Evolutionary conservation across 2,797 vertebrate genomes (phyloP), one percentile per base, ranked within the genome.

Genomic region (Streptopelia turtur): DNA sequence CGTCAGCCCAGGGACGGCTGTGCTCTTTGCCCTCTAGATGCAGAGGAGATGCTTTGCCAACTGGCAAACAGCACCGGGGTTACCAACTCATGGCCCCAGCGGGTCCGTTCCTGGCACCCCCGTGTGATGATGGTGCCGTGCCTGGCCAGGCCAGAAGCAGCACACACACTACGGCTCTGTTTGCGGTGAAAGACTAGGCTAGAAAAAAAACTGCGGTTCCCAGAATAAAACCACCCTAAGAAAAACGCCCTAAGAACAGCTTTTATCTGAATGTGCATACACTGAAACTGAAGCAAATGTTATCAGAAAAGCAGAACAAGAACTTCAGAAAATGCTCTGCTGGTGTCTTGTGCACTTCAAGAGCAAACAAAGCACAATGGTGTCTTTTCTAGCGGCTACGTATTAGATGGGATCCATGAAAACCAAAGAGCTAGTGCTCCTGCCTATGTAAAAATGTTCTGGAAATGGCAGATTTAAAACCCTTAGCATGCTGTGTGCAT

Each of bases 121-220:
- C 43, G 56, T 13, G 60, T 35, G 84, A 63, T 84, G 55, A 39
- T 43, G 22, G 7, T 35, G 60, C 63, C 20, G 1, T 13, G 70
- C 66, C 65, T 49, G 92, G 86, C 20, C 45, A 50, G 71, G 64
- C 75, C 83, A 65, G 83, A 71, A 87, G 65, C 76, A 91, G 64
- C 85, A 66, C 59, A 64, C 33, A 87, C 69, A 89, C 65, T 28
- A 35, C 23, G 8, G 81, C 41, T 94, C 91, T 96, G 93, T 94
- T 81, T 94, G 89, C 55, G 92, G 71, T 87, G 78, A 96, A 91
- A 94, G 70, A 39, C 86, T 95, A 95, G 43, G 7, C 92, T 30
- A 81, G 91, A 87, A 94, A 95, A 94, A 95, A 94, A 81, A 6
- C 3, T 14, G 64, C 87, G 72, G 52, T 81, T 96, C 65, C 72